Conservation (phyloP, 2,888 invertebrate genomes). For the Microctonus aethiopoides region DNA sequence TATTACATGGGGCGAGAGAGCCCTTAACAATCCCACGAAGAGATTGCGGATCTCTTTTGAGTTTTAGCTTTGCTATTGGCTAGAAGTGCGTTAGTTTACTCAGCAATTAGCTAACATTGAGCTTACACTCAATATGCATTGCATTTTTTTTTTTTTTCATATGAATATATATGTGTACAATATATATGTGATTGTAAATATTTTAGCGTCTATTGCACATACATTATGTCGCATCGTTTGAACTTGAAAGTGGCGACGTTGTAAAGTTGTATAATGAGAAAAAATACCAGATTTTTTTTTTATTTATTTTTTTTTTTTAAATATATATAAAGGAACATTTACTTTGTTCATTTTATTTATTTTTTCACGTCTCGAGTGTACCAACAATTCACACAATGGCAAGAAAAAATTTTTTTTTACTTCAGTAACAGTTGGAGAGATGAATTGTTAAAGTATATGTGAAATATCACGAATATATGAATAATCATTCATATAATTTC, state of each 20-base stretch:
- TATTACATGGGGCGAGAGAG: background rate
- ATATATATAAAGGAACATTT: background rate
- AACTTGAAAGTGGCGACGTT: too few relatives aligned
- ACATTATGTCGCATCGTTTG: too few relatives aligned
- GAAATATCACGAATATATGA: background rate
- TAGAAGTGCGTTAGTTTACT: slow-evolving; percentile 45
- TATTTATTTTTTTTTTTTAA: too few relatives aligned
- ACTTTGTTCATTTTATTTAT: background rate
- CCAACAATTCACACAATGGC: background rate
- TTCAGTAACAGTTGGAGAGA: background rate
- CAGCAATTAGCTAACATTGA: slow-evolving; percentile 50
- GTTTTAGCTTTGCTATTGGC: background rate
- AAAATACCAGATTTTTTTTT: too few relatives aligned
- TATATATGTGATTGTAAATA: too few relatives aligned
- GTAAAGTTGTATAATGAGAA: background rate
- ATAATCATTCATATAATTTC: background rate
- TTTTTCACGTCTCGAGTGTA: background rate
- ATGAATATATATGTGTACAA: background rate
- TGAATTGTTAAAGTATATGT: background rate
- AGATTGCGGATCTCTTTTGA: slow-evolving; percentile 3
- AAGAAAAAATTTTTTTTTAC: background rate
- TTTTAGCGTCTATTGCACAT: too few relatives aligned
- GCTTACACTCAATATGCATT: background rate
- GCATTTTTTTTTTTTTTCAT: background rate
- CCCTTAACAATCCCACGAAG: slow-evolving; percentile 25